Conservation (phyloP, 2,113 vertebrate species). For the Platysteira castanea region DNA sequence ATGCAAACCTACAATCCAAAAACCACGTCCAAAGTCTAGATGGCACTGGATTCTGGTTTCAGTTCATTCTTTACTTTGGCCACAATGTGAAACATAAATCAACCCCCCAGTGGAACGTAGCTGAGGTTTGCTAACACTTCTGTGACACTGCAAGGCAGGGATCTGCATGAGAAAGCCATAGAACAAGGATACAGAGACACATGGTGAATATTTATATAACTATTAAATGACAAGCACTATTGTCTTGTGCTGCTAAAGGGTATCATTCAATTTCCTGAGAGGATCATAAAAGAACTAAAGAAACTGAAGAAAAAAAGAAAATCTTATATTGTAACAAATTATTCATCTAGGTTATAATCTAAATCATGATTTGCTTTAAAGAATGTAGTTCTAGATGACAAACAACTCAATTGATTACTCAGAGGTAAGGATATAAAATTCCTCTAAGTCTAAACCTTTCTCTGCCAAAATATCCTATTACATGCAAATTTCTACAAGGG, state of each 20-base stretch:
- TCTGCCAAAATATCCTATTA: not conserved
- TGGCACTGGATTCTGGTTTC: conserved; percentile 15
- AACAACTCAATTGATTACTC: not conserved
- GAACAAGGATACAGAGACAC: not conserved
- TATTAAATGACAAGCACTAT: not conserved
- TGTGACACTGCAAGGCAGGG: not conserved
- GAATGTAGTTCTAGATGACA: not conserved
- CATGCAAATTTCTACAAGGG: not conserved
- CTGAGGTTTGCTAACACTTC: not conserved
- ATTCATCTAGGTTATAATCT: not conserved
- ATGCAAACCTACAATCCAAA: not conserved
- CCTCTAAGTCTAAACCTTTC: not conserved
- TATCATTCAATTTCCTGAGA: not conserved
- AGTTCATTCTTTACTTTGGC: conserved; percentile 25
- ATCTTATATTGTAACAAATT: not conserved
- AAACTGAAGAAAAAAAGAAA: not conserved
- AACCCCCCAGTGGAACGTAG: not conserved
- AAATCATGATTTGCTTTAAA: not conserved
- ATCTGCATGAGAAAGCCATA: not conserved
- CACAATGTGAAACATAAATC: not conserved
- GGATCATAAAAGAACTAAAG: not conserved
- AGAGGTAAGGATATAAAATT: not conserved
- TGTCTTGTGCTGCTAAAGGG: not conserved
- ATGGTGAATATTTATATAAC: not conserved
- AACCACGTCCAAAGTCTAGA: not conserved